Evolutionary conservation across 2,888 invertebrate genomes (phyloP).

Genomic region (Empis stercorea): DNA sequence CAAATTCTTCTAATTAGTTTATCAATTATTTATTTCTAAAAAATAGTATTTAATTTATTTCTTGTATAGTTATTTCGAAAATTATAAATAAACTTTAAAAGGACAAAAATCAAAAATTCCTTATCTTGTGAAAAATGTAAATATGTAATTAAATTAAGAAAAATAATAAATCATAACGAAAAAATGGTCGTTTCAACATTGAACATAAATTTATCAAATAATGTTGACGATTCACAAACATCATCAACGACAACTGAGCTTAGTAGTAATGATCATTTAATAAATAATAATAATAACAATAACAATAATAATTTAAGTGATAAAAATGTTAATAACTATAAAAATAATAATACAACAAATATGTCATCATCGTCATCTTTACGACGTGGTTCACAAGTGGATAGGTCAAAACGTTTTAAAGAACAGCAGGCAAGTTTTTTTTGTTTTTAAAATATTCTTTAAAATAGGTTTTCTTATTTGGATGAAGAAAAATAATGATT

Average conservation of each 20-base stretch:
- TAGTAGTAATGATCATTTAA: conserved; percentile 4
- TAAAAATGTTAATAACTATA: conserved; percentile 9
- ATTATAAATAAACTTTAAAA: neutral
- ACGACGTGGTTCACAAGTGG: conserved; percentile 25
- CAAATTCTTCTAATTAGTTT: too few species aligned
- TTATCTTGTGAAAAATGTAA: too few species aligned
- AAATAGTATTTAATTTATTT: too few species aligned
- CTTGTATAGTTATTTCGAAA: neutral
- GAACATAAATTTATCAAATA: conserved; percentile 24
- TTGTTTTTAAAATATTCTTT: neutral
- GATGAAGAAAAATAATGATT: too few species aligned
- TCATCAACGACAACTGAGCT: conserved; percentile 7
- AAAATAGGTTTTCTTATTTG: too few species aligned
- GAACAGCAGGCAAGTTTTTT: conserved; percentile 33
- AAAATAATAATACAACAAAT: conserved; percentile 3
- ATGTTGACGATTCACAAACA: conserved; percentile 5
- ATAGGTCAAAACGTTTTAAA: conserved; percentile 27
- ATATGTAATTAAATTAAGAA: conserved; percentile 3
- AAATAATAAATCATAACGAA: too few species aligned
- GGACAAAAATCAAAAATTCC: neutral
- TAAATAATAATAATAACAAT: conserved; percentile 6
- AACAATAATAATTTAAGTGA: conserved; percentile 8
- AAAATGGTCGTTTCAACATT: conserved; percentile 32
- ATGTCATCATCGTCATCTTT: conserved; percentile 15
- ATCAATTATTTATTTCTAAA: too few species aligned